These are phyloP conservation scores for Potorous gilbertii DNA, from an alignment of 2,797 vertebrate genomes.

Conservation along the genomic window DNA sequence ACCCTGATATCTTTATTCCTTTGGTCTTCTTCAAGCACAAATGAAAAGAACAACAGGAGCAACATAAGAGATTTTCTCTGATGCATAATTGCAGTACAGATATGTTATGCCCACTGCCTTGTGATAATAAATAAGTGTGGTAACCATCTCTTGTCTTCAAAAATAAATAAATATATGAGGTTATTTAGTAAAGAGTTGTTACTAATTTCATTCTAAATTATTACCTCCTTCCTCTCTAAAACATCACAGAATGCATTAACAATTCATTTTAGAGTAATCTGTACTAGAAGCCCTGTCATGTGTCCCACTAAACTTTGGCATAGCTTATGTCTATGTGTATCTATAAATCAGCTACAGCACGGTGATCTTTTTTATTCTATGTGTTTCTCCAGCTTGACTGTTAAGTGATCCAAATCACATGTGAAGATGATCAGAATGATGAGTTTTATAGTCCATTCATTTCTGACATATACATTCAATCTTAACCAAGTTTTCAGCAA, in stretches of 20 bases:
- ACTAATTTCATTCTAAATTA: background rate
- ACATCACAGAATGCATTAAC: background rate
- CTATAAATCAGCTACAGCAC: background rate
- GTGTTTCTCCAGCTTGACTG: background rate
- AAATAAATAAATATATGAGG: background rate
- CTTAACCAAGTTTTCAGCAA: background rate
- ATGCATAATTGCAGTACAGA: background rate
- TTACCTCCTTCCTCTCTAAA: background rate
- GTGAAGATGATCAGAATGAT: background rate
- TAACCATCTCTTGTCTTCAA: background rate
- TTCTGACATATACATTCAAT: background rate
- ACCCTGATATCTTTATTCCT: too few species aligned
- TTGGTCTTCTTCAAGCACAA: background rate
- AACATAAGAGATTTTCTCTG: background rate
- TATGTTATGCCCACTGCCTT: background rate
- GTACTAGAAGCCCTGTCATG: background rate
- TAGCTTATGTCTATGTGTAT: background rate
- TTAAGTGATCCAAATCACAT: background rate
- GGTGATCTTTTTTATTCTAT: background rate
- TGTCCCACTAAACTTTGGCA: background rate
- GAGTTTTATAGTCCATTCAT: background rate
- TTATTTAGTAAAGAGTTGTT: background rate
- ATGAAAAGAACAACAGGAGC: background rate
- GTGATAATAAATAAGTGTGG: background rate
- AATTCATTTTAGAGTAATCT: background rate